Evolutionary conservation across 2,888 invertebrate genomes (phyloP), one percentile per base, ranked within the genome.

Genomic region (Scaptomyza reducta): DNA sequence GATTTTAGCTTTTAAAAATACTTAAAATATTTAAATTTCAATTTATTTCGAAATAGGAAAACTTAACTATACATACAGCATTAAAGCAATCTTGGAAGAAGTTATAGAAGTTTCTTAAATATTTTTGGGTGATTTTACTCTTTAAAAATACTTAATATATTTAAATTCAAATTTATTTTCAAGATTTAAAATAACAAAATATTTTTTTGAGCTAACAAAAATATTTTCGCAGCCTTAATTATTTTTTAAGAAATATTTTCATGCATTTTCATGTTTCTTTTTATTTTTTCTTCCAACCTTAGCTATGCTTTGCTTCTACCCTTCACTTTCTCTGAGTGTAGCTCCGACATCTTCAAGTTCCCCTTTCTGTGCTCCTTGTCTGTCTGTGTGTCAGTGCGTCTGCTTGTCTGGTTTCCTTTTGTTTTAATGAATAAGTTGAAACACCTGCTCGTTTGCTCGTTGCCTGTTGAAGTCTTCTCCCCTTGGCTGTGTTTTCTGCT

Each of bases 371-470:
- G 16, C 31, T n/a, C 11, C 18, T 47, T 31, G 56, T 44, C 49
- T 42, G 63, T 67, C 64, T 40, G 60, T 49, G 49, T 55, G 61
- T 64, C 79, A 22, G 22, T 75, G 68, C 7, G 27, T 27, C 27
- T 7, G 27, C 27, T 27, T 27, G 27, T 27, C 27, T 75, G 68
- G 70, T 55, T 81, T 82, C 82, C 79, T 76, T 79, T 84, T 84
- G 73, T 85, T 82, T 79, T 82, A 87, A 87, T 84, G 87, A 85
- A 84, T 82, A 85, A 85, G 76, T 74, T 79, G 76, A 54, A 84
- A 87, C 84, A 85, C 84, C 84, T 85, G 84, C 84, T 84, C 76
- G 79, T 58, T 62, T 70, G 66, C 42, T 33, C 70, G 60, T 45
- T 70, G 65, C 73, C 54, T 50, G 79, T 70, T 67, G 58, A 74